Evolutionary conservation across 2,888 invertebrate genomes (phyloP), one percentile per base, ranked within the genome.

Genomic region (Netelia inedita): DNA sequence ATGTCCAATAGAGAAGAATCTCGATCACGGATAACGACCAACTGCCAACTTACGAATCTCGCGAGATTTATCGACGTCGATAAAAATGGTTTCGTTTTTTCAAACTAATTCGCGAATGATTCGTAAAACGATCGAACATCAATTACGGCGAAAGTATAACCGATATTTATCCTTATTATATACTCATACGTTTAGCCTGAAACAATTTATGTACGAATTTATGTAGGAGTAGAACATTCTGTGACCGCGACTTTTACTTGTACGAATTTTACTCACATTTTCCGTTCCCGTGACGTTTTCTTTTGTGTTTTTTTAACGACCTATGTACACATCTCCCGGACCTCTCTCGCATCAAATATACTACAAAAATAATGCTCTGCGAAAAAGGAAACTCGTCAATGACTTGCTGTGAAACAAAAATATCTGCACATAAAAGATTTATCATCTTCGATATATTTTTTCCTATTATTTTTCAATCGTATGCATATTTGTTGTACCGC

Each of bases 361-460:
- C 21, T 55, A 61, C 57, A 16, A 1, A 3, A 61, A 61, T 41
- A 65, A 50, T 75, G 16, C 14, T 59, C 55, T 50, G 66, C 76
- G 43, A 50, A 46, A 75, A 75, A 69, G 59, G 69, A 75, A 65
- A 71, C 74, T 81, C 80, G 74, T 81, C 81, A 81, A 85, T 57
- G 46, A 65, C 57, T 59, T 68, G 78, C 85, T 81, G 85, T 85
- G 80, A 83, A 85, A 68, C 61, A 57, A 80, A 35, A 55, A 53
- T 55, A 55, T 74, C 63, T 2, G 57, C 19, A 16, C 16, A 59
- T 66, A 57, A 19, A 57, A 53, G 55, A 83, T 28, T 66, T 61
- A 50, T 61, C 23, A 19, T 59, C 63, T 53, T 43, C 23, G 50
- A 78, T 66, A 78, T 43, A 73, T 19, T 14, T 19, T 21, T 35